Percentiles rank a stretch among this genome's conserved stretches.
Evolutionary conservation across 2,113 vertebrate genomes (phyloP).

Genomic region (Atlantisia rogersi): DNA sequence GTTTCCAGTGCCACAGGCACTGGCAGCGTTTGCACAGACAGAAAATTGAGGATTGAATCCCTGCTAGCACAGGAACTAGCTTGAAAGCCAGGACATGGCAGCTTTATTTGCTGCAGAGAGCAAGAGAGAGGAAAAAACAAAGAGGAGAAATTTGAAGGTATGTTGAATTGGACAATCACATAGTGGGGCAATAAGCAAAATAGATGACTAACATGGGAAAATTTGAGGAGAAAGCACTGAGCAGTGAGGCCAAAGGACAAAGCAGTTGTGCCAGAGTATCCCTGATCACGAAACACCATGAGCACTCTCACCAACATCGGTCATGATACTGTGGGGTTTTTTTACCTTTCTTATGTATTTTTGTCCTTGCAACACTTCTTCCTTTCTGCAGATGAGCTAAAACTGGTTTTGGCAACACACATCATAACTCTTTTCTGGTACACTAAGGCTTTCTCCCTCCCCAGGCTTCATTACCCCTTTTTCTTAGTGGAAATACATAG

Average conservation of each 20-base stretch:
- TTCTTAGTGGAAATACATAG: neutral
- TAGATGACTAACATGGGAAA: neutral
- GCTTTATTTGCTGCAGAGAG: neutral
- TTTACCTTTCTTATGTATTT: neutral
- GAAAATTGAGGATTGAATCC: neutral
- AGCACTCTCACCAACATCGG: neutral
- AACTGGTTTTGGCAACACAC: neutral
- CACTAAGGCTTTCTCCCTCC: neutral
- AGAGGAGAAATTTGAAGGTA: neutral
- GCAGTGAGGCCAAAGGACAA: neutral
- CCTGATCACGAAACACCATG: fast-evolving
- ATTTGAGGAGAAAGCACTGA: neutral
- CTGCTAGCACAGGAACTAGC: neutral
- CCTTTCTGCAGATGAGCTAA: neutral
- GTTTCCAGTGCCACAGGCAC: neutral
- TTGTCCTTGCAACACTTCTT: neutral
- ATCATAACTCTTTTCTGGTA: neutral
- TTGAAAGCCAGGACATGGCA: neutral
- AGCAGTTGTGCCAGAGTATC: neutral
- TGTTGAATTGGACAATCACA: neutral
- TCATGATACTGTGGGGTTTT: fast-evolving
- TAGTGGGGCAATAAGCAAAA: neutral
- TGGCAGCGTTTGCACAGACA: neutral
- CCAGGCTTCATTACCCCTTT: neutral
- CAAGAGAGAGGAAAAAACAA: neutral